Evolutionary conservation across 2,888 invertebrate species (phyloP).

Genomic region (Drosophila macrospina): DNA sequence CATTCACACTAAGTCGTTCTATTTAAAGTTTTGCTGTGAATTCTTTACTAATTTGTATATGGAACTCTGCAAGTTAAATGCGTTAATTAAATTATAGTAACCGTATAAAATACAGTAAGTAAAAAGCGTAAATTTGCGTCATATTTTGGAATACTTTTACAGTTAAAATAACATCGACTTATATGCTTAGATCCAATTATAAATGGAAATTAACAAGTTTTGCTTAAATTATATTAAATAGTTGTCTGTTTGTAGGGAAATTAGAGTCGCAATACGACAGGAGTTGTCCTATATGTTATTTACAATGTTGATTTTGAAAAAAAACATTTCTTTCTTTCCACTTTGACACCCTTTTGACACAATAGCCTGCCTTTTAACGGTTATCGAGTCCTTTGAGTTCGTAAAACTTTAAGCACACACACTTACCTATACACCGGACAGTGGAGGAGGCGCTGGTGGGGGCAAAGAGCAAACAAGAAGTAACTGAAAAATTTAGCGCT

Average conservation of each 20-base stretch:
- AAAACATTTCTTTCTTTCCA: constrained; percentile 54
- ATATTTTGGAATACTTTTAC: no score
- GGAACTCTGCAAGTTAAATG: no score
- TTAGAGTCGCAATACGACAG: background rate
- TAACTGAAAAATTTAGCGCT: constrained; percentile 74
- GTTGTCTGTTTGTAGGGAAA: background rate
- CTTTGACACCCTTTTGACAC: constrained; percentile 58
- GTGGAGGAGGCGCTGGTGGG: background rate
- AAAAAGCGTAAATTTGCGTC: no score
- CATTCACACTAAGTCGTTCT: background rate
- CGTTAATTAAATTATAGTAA: no score
- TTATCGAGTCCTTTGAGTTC: constrained; percentile 34
- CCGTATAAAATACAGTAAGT: no score
- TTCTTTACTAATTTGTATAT: background rate
- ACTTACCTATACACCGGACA: background rate
- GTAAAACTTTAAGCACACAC: constrained; percentile 58
- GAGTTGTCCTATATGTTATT: constrained; percentile 35
- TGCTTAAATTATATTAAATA: background rate
- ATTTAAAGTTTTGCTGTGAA: background rate
- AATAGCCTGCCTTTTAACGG: constrained; percentile 49
- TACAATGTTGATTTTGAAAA: constrained; percentile 61
- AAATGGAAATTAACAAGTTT: no score
- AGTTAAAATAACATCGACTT: no score
- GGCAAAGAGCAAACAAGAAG: constrained; percentile 57
- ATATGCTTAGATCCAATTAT: no score